phyloP scores from a whole-genome alignment of 2,797 vertebrate genomes.

The Protonibea diacanthus region DNA sequence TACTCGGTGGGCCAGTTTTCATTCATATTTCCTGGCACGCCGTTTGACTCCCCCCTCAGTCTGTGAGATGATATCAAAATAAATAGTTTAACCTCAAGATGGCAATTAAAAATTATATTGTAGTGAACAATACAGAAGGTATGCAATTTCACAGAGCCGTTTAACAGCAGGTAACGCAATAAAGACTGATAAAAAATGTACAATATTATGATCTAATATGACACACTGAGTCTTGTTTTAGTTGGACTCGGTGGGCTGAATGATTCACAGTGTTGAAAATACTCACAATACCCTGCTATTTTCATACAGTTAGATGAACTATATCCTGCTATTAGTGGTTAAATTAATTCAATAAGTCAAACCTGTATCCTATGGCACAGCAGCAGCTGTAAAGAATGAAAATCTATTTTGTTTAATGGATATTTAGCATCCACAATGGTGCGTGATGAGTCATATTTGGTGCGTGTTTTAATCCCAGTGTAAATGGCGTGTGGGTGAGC shows the following conservation, averaged over 20 bases:
- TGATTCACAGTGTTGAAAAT: conserved; percentile 64
- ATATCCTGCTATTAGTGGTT: conserved; percentile 68
- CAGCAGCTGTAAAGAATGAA: conserved; percentile 46
- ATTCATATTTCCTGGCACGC: conserved; percentile 80
- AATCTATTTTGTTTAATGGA: conserved; percentile 6
- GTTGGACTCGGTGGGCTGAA: conserved; percentile 41
- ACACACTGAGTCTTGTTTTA: conserved; percentile 49
- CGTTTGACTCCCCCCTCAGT: conserved; percentile 34
- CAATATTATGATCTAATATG: conserved; percentile 53
- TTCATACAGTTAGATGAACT: conserved; percentile 47
- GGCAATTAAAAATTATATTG: conserved; percentile 43
- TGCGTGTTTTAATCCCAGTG: conserved; percentile 47
- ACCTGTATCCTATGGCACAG: conserved; percentile 25
- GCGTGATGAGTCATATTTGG: conserved; percentile 36
- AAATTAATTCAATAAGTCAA: conserved; percentile 63
- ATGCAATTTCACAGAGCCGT: conserved; percentile 49
- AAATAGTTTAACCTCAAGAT: conserved; percentile 68
- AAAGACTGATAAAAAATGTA: conserved; percentile 48
- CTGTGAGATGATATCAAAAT: conserved; percentile 70
- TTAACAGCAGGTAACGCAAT: conserved; percentile 49
- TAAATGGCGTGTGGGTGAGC: conserved; percentile 53
- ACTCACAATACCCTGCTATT: conserved; percentile 47
- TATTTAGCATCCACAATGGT: conserved; percentile 23
- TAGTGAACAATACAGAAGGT: conserved; percentile 48
- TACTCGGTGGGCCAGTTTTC: conserved; percentile 65